Evolutionary conservation across 2,888 invertebrate genomes (phyloP).

Genomic region (Drosophila hamatofila): DNA sequence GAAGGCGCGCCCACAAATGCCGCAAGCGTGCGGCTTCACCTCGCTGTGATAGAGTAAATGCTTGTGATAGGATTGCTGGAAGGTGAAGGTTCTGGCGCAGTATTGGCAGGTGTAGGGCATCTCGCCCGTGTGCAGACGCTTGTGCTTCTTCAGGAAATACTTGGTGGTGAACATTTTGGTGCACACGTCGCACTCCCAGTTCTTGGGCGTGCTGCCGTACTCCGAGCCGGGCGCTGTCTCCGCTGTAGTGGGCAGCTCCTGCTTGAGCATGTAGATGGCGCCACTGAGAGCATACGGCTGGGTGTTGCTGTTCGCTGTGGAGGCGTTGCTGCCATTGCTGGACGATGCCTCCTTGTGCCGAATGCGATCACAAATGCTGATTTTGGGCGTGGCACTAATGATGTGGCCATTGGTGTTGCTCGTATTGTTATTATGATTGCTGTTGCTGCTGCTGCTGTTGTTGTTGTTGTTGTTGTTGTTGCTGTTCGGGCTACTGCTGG

Average conservation of each 20-base stretch:
- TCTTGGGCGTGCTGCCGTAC: constrained; percentile 88
- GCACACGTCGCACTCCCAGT: constrained; percentile 95
- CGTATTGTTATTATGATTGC: constrained; percentile 21
- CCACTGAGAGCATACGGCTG: constrained; percentile 69
- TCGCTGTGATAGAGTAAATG: constrained; percentile 94
- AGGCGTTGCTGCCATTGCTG: constrained; percentile 3
- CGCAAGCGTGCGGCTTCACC: constrained; percentile 92
- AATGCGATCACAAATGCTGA: constrained; percentile 82
- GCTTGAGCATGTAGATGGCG: constrained; percentile 70
- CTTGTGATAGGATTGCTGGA: constrained; percentile 96
- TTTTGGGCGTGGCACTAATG: constrained; percentile 69
- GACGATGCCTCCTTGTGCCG: constrained; percentile 70
- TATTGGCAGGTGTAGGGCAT: constrained; percentile 93
- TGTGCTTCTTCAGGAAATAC: constrained; percentile 95
- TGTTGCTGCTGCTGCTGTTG: constrained; percentile 44
- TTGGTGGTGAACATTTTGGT: constrained; percentile 94
- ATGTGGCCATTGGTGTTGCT: constrained; percentile 31
- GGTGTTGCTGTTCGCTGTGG: constrained; percentile 14
- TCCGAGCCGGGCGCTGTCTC: constrained; percentile 28
- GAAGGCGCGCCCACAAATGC: constrained; percentile 92
- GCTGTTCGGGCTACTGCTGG: constrained; percentile 43
- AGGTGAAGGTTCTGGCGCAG: constrained; percentile 94
- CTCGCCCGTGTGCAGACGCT: constrained; percentile 94
- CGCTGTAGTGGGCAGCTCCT: constrained; percentile 26
- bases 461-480: constrained; percentile 25